A percentile compares a stretch with the other conserved stretches of the same genome.
Evolutionary conservation across 2,797 vertebrate species (phyloP).

Genomic region (Catostomus latipinnis): DNA sequence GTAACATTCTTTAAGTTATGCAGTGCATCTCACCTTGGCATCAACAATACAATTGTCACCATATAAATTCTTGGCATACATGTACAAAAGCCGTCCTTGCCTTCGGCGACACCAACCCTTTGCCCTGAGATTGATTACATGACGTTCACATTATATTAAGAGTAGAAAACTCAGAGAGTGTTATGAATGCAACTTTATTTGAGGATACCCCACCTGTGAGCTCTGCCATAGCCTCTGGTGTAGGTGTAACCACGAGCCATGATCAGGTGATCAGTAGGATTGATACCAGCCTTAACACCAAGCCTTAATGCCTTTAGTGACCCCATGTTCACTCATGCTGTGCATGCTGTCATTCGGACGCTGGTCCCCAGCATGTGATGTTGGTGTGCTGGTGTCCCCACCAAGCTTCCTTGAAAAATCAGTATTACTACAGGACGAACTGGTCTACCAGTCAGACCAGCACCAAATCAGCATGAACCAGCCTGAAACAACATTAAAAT

Average conservation of each 20-base stretch:
- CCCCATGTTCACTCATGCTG: too few relatives aligned
- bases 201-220: conserved; percentile 85
- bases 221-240: conserved; percentile 89
- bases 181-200: neutral
- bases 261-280: conserved; percentile 90
- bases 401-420: too few relatives aligned
- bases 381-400: too few relatives aligned
- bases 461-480: too few relatives aligned
- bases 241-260: conserved; percentile 91
- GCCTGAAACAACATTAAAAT: too few relatives aligned
- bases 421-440: too few relatives aligned
- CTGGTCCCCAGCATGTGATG: too few relatives aligned
- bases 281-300: conserved; percentile 89
- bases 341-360: too few relatives aligned
- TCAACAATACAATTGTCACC: conserved; percentile 97
- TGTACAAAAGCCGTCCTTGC: conserved; percentile 96
- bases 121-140: conserved; percentile 76
- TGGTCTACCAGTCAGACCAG: too few relatives aligned
- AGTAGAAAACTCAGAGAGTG: neutral
- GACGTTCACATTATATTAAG: neutral
- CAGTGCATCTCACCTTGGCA: conserved; percentile 84
- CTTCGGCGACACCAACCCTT: conserved; percentile 90
- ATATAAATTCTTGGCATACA: conserved; percentile 92
- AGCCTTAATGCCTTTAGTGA: conserved; percentile 53
- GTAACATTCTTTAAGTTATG: neutral